Evolutionary conservation across 2,888 invertebrate species (phyloP).

Genomic region (Globia sparganii): DNA sequence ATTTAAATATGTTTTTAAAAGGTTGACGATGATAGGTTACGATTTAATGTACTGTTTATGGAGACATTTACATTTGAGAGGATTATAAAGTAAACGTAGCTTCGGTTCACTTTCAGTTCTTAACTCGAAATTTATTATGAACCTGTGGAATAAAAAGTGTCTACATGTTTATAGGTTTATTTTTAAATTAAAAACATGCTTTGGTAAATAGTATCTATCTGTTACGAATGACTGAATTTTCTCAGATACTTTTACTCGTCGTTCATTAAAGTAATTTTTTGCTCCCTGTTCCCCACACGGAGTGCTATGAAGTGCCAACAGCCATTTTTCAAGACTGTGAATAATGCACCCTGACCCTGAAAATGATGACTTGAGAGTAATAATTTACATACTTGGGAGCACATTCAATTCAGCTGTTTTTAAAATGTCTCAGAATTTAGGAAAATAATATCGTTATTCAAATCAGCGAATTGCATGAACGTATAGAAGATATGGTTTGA

Average conservation of each 20-base stretch:
- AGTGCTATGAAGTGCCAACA: slow-evolving; percentile 49
- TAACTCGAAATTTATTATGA: slow-evolving; percentile 21
- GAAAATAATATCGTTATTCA: neutral
- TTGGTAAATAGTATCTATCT: neutral
- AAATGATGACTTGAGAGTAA: slow-evolving; percentile 51
- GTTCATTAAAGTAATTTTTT: slow-evolving; percentile 11
- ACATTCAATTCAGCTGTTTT: slow-evolving; percentile 34
- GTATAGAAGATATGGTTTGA: neutral
- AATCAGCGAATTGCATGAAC: neutral
- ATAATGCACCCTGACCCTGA: slow-evolving; percentile 50
- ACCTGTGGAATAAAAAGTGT: neutral
- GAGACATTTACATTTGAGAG: slow-evolving; percentile 47
- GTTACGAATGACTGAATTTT: slow-evolving; percentile 5
- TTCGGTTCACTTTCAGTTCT: slow-evolving; percentile 7
- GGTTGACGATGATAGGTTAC: slow-evolving; percentile 69
- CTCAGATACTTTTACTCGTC: neutral
- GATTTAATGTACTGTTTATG: slow-evolving; percentile 68
- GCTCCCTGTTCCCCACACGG: neutral
- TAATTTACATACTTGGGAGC: slow-evolving; percentile 43
- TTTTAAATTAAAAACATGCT: neutral
- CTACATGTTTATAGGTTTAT: neutral
- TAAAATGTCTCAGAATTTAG: slow-evolving; percentile 7
- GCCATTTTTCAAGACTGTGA: slow-evolving; percentile 49
- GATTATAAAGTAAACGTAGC: slow-evolving; percentile 34
- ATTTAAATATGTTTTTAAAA: slow-evolving; percentile 72